These are phyloP conservation scores for Luehdorfia chinensis DNA, from an alignment of 1,140 invertebrate species.

Conservation along the genomic window DNA sequence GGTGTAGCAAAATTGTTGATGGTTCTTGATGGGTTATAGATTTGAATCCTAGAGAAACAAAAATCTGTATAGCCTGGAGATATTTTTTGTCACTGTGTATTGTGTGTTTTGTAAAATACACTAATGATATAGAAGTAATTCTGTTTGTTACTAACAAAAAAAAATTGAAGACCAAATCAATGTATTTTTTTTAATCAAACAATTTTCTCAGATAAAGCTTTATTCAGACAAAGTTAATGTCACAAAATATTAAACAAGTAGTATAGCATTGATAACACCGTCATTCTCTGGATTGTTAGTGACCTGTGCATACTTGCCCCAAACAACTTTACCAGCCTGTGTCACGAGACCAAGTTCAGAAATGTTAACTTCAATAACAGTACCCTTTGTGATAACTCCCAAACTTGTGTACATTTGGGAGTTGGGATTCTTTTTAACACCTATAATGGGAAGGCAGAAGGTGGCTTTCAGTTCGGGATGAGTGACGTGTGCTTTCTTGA, in stretches of 20 bases:
- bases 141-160: too few relatives aligned
- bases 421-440: slow-evolving; percentile 99
- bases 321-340: slow-evolving; percentile 99
- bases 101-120: too few relatives aligned
- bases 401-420: slow-evolving; percentile 97
- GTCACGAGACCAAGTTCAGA: slow-evolving; percentile 99
- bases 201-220: slow-evolving; percentile 27
- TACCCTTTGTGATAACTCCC: slow-evolving; percentile 99
- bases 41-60: too few relatives aligned
- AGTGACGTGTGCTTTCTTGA: slow-evolving; percentile 98
- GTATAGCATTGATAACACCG: slow-evolving; percentile 99
- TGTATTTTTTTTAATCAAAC: too few relatives aligned
- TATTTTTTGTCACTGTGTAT: too few relatives aligned
- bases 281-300: slow-evolving; percentile 99
- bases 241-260: slow-evolving; percentile 88
- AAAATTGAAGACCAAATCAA: too few relatives aligned
- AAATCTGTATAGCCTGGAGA: too few relatives aligned
- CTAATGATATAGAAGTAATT: too few relatives aligned
- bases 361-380: slow-evolving; percentile 98
- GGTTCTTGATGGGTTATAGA: too few relatives aligned
- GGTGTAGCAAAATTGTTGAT: too few relatives aligned
- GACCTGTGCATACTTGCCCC: slow-evolving; percentile 99
- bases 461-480: slow-evolving; percentile 99
- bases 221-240: slow-evolving; percentile 33
- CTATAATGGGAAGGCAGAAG: slow-evolving; percentile 98